Conservation (phyloP, 2,113 vertebrate species). For the Macrotis lagotis region DNA sequence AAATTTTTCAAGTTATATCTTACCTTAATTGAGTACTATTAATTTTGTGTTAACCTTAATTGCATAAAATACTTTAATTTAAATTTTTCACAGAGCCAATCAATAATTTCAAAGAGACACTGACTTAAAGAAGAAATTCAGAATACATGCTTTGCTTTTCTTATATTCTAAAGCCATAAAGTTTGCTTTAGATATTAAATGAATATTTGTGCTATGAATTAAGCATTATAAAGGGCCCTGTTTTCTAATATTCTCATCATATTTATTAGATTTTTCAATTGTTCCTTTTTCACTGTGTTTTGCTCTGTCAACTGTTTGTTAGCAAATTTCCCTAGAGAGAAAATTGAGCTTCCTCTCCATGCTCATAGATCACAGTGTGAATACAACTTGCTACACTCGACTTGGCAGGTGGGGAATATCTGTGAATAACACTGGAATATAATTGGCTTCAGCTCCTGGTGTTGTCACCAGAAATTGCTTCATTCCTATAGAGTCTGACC, state of each 20-base stretch:
- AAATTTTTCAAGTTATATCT: neutral
- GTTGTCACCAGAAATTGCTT: constrained; percentile 67
- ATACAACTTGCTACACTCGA: constrained; percentile 59
- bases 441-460: constrained; percentile 74
- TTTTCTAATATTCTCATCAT: constrained; percentile 53
- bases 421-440: constrained; percentile 67
- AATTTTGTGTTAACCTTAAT: neutral
- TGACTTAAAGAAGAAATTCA: neutral
- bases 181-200: constrained; percentile 37
- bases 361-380: constrained; percentile 61
- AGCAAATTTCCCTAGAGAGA: constrained; percentile 72
- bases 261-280: constrained; percentile 77
- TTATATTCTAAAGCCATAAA: neutral
- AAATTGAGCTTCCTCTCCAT: constrained; percentile 65
- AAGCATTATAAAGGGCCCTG: constrained; percentile 20
- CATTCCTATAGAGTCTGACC: constrained; percentile 66
- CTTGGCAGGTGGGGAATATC: constrained; percentile 69
- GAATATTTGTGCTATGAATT: constrained; percentile 52
- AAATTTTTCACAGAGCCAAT: neutral
- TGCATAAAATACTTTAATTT: neutral
- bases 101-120: constrained; percentile 20
- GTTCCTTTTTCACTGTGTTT: constrained; percentile 58
- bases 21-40: neutral
- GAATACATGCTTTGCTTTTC: neutral
- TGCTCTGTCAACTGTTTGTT: constrained; percentile 70